These are phyloP conservation scores for Tragelaphus strepsiceros DNA, from an alignment of 2,113 vertebrate genomes.

Conservation along the genomic window DNA sequence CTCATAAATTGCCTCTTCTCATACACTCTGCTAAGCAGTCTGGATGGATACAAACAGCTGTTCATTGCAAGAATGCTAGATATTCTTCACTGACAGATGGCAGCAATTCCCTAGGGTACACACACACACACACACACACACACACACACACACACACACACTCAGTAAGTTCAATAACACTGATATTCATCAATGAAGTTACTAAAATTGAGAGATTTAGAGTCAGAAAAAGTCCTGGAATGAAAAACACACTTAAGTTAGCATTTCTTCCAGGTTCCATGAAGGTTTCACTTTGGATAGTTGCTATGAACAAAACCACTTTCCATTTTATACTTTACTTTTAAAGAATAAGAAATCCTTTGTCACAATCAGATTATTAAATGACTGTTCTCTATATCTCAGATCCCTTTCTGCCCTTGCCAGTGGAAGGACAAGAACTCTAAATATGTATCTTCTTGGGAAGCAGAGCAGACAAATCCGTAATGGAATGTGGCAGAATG, in stretches of 20 bases:
- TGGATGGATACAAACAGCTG: constrained; percentile 62
- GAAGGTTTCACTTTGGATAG: not conserved
- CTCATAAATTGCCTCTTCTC: constrained; percentile 51
- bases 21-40: constrained; percentile 32
- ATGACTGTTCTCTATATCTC: not conserved
- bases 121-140: not conserved
- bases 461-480: not conserved
- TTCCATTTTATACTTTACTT: not conserved
- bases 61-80: constrained; percentile 46
- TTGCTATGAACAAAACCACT: not conserved
- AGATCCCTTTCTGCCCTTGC: not conserved
- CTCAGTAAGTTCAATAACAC: constrained; percentile 11
- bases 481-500: not conserved
- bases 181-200: constrained; percentile 12
- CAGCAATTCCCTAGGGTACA: constrained; percentile 6
- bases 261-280: not conserved
- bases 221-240: not conserved
- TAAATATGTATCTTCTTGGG: not conserved
- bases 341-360: not conserved
- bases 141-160: not conserved
- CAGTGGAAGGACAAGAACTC: not conserved
- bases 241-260: not conserved
- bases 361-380: not conserved
- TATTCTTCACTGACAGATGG: constrained; percentile 64
- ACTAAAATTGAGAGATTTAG: constrained; percentile 27